A percentile compares a stretch with the other conserved stretches of the same genome.
Evolutionary conservation across 2,888 invertebrate genomes (phyloP).

Genomic region (Digitonthophagus gazella): DNA sequence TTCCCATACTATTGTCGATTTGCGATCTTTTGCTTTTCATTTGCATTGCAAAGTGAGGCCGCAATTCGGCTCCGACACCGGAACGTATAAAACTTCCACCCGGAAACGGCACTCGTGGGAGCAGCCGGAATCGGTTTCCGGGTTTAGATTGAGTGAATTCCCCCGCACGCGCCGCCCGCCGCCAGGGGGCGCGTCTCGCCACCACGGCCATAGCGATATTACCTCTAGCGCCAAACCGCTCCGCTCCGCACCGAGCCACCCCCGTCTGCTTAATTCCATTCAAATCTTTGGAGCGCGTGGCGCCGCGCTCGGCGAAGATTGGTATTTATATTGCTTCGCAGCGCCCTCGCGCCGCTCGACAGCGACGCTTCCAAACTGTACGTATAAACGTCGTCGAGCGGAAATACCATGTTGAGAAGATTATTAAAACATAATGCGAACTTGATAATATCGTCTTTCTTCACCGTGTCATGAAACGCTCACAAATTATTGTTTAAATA

Average conservation of each 20-base stretch:
- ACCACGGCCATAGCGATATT: conserved; percentile 46
- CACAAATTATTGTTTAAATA: no score
- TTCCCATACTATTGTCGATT: conserved; percentile 50
- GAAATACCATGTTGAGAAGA: background rate
- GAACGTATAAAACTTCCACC: conserved; percentile 48
- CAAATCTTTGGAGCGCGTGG: conserved; percentile 46
- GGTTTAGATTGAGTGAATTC: conserved; percentile 53
- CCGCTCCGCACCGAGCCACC: conserved; percentile 25
- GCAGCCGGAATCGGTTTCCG: conserved; percentile 50
- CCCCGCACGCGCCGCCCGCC: conserved; percentile 43
- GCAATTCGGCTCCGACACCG: conserved; percentile 48
- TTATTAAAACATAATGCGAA: background rate
- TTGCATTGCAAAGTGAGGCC: conserved; percentile 51
- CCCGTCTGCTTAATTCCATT: conserved; percentile 48
- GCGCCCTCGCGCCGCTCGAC: background rate
- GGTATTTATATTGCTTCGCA: conserved; percentile 40
- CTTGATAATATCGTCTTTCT: no score
- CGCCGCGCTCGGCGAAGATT: conserved; percentile 37
- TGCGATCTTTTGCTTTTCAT: conserved; percentile 53
- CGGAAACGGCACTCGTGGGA: conserved; percentile 49
- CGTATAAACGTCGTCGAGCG: background rate
- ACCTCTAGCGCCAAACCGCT: conserved; percentile 42
- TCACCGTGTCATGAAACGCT: no score
- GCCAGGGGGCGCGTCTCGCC: conserved; percentile 1
- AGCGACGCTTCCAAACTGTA: background rate